These are phyloP conservation scores for Chrysolina americana DNA, from an alignment of 2,888 invertebrate species.

Conservation along the genomic window DNA sequence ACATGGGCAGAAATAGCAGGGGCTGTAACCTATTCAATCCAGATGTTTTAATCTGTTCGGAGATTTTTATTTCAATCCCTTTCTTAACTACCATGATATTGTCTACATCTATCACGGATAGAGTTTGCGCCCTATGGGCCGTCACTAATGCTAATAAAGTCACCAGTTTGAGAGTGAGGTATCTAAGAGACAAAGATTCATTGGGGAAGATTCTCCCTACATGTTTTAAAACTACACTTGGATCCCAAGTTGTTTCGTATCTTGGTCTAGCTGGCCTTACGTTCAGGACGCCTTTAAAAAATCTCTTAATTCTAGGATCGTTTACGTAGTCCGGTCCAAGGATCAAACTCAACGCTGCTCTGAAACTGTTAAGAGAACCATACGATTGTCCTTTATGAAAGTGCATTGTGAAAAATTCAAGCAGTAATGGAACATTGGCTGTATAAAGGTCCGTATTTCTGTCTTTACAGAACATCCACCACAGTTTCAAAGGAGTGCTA, in stretches of 20 bases:
- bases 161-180: neutral
- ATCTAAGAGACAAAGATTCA: no score
- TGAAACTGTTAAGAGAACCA: conserved; percentile 6
- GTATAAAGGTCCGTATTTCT: no score
- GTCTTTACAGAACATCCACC: no score
- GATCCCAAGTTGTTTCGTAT: conserved; percentile 15
- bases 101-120: conserved; percentile 46
- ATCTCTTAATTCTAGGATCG: neutral
- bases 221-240: neutral
- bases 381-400: neutral
- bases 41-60: conserved; percentile 23
- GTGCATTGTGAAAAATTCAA: neutral
- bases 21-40: conserved; percentile 12
- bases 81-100: conserved; percentile 14
- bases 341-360: conserved; percentile 1
- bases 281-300: neutral
- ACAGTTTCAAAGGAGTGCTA: no score
- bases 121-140: neutral
- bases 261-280: neutral
- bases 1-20: conserved; percentile 7
- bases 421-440: no score
- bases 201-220: no score
- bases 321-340: neutral
- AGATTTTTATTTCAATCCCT: conserved; percentile 11
- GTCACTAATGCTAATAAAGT: conserved; percentile 1